A percentile compares a stretch with the other conserved stretches of the same genome.
Conservation (phyloP, 2,113 vertebrate genomes). For the Serranochromis macrocephalus region DNA sequence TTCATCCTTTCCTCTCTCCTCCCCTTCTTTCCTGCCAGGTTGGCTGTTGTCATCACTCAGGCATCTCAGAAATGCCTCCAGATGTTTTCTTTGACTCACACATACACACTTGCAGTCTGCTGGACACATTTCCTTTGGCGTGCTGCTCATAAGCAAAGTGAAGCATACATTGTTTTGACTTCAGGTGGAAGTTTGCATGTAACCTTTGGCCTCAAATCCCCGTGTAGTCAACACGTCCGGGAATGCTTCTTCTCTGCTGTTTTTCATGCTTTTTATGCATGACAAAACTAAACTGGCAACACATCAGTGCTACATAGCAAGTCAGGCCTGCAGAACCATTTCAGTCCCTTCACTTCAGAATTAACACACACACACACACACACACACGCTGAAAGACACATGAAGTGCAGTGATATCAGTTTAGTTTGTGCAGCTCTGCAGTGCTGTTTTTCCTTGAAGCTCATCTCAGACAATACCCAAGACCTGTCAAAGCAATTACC, state of each 20-base stretch:
- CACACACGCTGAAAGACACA: neutral
- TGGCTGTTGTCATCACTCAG: constrained; percentile 47
- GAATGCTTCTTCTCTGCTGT: neutral
- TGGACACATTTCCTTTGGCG: constrained; percentile 4
- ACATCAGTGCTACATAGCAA: neutral
- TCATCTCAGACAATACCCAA: neutral
- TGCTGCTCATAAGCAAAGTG: neutral
- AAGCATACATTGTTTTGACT: constrained; percentile 1
- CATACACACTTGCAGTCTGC: neutral
- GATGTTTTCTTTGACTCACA: constrained; percentile 59
- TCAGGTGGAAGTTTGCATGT: neutral
- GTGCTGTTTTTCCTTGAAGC: neutral
- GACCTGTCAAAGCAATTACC: constrained; percentile 32
- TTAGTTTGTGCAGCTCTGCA: neutral
- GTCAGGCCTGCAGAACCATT: neutral
- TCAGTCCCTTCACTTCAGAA: neutral
- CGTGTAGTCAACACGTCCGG: neutral
- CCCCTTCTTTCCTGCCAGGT: constrained; percentile 9
- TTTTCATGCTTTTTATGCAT: neutral
- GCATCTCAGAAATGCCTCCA: constrained; percentile 66
- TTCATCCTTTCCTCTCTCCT: neutral
- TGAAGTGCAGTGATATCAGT: neutral
- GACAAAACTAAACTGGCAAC: constrained; percentile 1
- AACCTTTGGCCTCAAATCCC: neutral
- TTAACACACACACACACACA: fast-evolving